phyloP scores from a whole-genome alignment of 1,140 invertebrate genomes.

The Thaumatotibia leucotreta region DNA sequence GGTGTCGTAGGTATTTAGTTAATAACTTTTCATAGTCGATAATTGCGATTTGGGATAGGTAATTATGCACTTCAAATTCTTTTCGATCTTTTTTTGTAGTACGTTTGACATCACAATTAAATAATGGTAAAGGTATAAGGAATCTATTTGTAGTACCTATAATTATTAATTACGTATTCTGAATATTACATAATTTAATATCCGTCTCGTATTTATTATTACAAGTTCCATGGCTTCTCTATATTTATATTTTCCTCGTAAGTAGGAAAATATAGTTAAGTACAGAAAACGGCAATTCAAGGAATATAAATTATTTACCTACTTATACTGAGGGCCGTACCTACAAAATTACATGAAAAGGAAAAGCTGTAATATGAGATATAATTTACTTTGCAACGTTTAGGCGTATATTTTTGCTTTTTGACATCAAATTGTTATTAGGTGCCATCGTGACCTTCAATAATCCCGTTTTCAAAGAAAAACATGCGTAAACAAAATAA shows the following conservation, averaged over 20 bases:
- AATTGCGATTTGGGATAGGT: no score
- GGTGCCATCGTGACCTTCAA: neutral
- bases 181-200: neutral
- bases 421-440: neutral
- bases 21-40: no score
- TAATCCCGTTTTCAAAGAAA: neutral
- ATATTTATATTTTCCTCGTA: neutral
- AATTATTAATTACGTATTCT: no score
- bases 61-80: no score
- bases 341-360: neutral
- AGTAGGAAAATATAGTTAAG: neutral
- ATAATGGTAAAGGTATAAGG: no score
- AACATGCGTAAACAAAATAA: neutral
- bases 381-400: neutral
- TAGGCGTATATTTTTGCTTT: neutral
- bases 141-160: no score
- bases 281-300: neutral
- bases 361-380: constrained; percentile 8
- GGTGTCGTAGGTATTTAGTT: no score
- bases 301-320: neutral
- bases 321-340: neutral
- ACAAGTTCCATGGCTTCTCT: neutral
- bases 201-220: neutral
- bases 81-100: no score
- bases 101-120: no score